Base-by-base conservation (phyloP, 2,797 vertebrate species). In the Bovichtus diacanthus region DNA sequence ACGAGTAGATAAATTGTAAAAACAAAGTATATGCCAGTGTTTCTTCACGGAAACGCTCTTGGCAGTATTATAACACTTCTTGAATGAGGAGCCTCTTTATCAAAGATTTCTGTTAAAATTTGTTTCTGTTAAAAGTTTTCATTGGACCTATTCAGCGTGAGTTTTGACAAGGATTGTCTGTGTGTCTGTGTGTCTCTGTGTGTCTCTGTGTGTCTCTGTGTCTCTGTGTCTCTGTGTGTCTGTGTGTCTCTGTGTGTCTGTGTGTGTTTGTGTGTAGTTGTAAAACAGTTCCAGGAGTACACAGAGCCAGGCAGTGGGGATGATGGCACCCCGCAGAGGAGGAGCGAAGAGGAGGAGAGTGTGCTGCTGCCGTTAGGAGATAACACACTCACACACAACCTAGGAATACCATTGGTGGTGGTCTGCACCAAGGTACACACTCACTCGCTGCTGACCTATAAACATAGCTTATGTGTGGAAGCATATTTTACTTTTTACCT, bases 231-330 rank as follows among this genome's bases (percentile, higher is more conserved):
- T 6, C 58, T 18, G 9, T 49, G 27, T 76, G 46, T 54, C 87
- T 90, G 67, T 91, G 27, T 72, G 16, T 82, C 39, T 74, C 39
- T 25, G 5, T 47, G n/a, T n/a, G n/a, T n/a, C n/a, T n/a, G n/a
- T n/a, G n/a, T n/a, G n/a, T n/a, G n/a, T n/a, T n/a, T n/a, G 3
- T 43, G 84, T 89, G 68, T 90, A 99, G 98, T 99, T 94, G 95
- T 98, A 88, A 98, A 97, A 95, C 96, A 98, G 92, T 99, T 99
- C 92, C 98, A 99, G 93, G 98, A 99, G 87, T 99, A 99, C 74
- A 87, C 96, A 87, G 98, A 99, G 83, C 98, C 98, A 13, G 97
- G 97, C 72, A 97, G 97, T 81, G 97, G 96, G 64, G 96, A 97
- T 76, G 97, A 97, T 46, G 96, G 94, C 72, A 96, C 96, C 78